Percentiles rank a stretch among this genome's conserved stretches.
These are phyloP conservation scores for Porites australiensis DNA, from an alignment of 64 coral and sea anemone genomes.

Conservation along the genomic window DNA sequence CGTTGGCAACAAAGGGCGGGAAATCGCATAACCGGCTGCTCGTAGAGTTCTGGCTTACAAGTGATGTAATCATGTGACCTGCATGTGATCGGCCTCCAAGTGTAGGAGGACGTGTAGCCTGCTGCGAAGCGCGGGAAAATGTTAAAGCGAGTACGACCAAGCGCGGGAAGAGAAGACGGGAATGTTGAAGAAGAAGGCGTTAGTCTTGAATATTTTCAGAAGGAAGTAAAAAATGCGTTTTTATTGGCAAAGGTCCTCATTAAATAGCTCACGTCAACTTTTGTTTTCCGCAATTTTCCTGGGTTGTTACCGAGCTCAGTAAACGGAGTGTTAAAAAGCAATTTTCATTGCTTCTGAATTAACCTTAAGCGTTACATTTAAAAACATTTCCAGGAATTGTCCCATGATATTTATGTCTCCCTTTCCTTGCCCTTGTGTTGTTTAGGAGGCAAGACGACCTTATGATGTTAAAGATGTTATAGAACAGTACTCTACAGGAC, in stretches of 20 bases:
- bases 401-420: background rate
- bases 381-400: background rate
- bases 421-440: background rate
- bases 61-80: background rate
- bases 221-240: too few relatives aligned
- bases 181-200: too few relatives aligned
- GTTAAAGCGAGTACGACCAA: background rate
- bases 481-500: slow-evolving; percentile 97
- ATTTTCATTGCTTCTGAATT: too few relatives aligned
- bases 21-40: too few relatives aligned
- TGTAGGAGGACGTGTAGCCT: background rate
- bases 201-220: too few relatives aligned
- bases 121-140: background rate
- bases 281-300: too few relatives aligned
- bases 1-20: too few relatives aligned
- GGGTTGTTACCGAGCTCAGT: too few relatives aligned
- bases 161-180: background rate
- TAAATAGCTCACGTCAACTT: too few relatives aligned
- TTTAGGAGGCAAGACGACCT: slow-evolving; percentile 90
- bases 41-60: too few relatives aligned
- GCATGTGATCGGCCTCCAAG: background rate
- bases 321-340: too few relatives aligned
- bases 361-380: background rate
- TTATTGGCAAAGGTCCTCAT: too few relatives aligned
- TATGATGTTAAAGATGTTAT: slow-evolving; percentile 99